Evolutionary conservation across 1,140 invertebrate genomes (phyloP).

Genomic region (Cataglyphis hispanica): DNA sequence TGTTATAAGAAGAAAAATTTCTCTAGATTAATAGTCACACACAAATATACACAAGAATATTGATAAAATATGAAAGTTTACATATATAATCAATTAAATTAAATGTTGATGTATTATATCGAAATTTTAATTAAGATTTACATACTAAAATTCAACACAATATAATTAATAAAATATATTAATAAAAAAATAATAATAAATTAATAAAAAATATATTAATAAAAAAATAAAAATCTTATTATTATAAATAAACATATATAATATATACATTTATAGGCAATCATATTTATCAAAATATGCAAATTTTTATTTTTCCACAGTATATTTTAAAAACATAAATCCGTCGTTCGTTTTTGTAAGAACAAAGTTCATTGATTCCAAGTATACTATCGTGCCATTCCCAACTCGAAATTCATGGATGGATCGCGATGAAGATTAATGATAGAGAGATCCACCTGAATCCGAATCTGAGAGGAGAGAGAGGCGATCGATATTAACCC

Average conservation of each 20-base stretch:
- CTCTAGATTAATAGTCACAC: too few species aligned
- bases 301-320: not conserved
- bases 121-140: not conserved
- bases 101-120: too few species aligned
- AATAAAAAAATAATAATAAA: not conserved
- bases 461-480: conserved; percentile 30
- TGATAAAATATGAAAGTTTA: too few species aligned
- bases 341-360: not conserved
- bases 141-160: not conserved
- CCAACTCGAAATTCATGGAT: conserved; percentile 36
- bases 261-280: not conserved
- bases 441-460: conserved; percentile 52
- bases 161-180: too few species aligned
- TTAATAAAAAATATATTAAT: not conserved
- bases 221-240: not conserved
- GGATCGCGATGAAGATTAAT: conserved; percentile 59
- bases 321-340: not conserved
- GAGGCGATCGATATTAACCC: conserved; percentile 53
- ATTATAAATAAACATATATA: not conserved
- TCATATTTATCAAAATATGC: not conserved
- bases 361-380: conserved; percentile 8
- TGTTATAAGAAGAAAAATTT: too few species aligned
- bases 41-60: too few species aligned
- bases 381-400: not conserved
- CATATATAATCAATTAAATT: too few species aligned